phyloP scores from a whole-genome alignment of 2,113 vertebrate species.

The Macrotis lagotis region DNA sequence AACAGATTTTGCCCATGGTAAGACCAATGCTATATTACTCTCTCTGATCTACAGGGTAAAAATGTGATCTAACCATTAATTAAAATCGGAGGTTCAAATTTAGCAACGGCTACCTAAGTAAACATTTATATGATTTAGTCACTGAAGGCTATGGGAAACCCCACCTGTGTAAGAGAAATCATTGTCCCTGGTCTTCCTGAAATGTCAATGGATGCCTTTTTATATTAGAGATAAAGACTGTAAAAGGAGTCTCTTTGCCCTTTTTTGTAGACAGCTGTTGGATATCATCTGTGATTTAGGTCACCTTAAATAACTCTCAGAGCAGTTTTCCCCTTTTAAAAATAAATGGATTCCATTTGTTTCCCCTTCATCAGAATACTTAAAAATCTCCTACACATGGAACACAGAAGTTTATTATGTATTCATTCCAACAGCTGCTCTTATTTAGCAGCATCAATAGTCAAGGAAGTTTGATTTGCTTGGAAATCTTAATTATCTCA shows the following conservation, averaged over 20 bases:
- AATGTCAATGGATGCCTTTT: constrained; percentile 81
- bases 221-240: constrained; percentile 79
- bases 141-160: constrained; percentile 58
- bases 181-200: constrained; percentile 73
- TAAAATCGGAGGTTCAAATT: not conserved
- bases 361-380: constrained; percentile 62
- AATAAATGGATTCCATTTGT: constrained; percentile 81
- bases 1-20: not conserved
- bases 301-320: constrained; percentile 73
- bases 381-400: constrained; percentile 50
- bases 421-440: constrained; percentile 61
- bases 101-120: constrained; percentile 53
- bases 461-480: constrained; percentile 38
- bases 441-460: constrained; percentile 48
- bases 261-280: constrained; percentile 77
- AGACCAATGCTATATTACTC: not conserved
- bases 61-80: constrained; percentile 48
- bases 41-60: constrained; percentile 27
- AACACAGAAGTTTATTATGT: constrained; percentile 50
- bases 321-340: constrained; percentile 75
- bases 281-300: constrained; percentile 78
- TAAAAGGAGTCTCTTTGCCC: constrained; percentile 81
- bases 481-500: constrained; percentile 49
- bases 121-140: constrained; percentile 36
- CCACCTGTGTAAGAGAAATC: constrained; percentile 43